Evolutionary conservation across 2,113 vertebrate genomes (phyloP).

Genomic region (Tychaedon coryphoeus): DNA sequence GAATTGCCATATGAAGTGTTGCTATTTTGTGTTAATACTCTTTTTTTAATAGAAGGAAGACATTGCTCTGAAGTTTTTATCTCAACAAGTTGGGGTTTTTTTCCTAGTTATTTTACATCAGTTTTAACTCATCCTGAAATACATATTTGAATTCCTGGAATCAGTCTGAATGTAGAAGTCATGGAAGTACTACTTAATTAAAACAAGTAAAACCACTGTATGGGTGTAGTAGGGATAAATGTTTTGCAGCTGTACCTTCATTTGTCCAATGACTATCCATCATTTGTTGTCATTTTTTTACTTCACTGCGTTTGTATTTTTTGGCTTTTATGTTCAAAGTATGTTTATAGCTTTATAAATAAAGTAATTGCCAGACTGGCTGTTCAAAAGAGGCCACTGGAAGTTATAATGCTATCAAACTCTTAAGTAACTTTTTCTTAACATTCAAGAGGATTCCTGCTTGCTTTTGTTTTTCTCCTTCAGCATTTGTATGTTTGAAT

Average conservation of each 20-base stretch:
- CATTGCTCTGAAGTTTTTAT: neutral
- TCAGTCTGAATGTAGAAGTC: slow-evolving; percentile 47
- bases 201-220: slow-evolving; percentile 28
- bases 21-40: neutral
- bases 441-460: neutral
- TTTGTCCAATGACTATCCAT: slow-evolving; percentile 13
- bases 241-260: slow-evolving; percentile 27
- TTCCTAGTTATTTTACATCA: neutral
- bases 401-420: neutral
- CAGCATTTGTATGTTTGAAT: neutral
- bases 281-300: slow-evolving; percentile 57
- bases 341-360: slow-evolving; percentile 75
- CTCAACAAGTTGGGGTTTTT: neutral
- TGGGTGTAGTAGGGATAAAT: slow-evolving; percentile 58
- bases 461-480: neutral
- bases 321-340: slow-evolving; percentile 66
- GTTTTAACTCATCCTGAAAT: neutral
- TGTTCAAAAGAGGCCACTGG: slow-evolving; percentile 55
- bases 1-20: neutral
- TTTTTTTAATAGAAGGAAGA: slow-evolving; percentile 5
- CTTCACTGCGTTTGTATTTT: slow-evolving; percentile 57
- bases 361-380: slow-evolving; percentile 65
- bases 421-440: neutral
- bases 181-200: slow-evolving; percentile 41
- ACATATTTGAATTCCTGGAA: neutral